Evolutionary conservation across 1,140 invertebrate genomes (phyloP).

Genomic region (Batillaria attramentaria): DNA sequence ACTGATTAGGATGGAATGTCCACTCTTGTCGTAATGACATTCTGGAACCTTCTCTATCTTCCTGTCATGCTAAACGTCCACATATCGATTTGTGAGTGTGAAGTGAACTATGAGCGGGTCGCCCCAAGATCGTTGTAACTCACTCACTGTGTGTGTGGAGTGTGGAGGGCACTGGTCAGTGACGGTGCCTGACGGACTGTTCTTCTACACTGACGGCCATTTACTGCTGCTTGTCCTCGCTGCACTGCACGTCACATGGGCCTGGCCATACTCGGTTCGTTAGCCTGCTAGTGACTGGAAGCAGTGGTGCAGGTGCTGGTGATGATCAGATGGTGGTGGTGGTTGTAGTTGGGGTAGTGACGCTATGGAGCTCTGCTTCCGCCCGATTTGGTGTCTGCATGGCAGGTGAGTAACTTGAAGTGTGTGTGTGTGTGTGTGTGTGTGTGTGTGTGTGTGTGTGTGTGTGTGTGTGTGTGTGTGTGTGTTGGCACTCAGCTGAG

Average conservation of each 20-base stretch:
- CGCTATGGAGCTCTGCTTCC: constrained; percentile 12
- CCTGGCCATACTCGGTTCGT: background rate
- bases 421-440: background rate
- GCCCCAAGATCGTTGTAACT: too few species aligned
- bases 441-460: background rate
- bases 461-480: background rate
- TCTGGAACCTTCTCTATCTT: background rate
- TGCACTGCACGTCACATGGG: background rate
- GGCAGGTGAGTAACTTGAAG: background rate
- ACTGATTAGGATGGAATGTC: too few species aligned
- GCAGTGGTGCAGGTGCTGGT: background rate
- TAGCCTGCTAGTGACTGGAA: background rate
- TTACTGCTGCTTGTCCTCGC: background rate
- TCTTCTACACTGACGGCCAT: too few species aligned
- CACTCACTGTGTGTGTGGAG: too few species aligned
- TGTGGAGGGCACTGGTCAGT: too few species aligned
- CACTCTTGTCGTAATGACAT: too few species aligned
- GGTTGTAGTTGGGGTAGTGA: background rate
- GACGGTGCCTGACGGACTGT: too few species aligned
- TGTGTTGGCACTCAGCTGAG: too few species aligned
- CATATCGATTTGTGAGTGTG: too few species aligned
- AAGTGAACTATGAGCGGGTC: too few species aligned
- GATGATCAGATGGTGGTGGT: background rate
- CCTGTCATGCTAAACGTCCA: too few species aligned
- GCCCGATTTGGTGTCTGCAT: background rate